These are phyloP conservation scores for Donacobius atricapilla DNA, from an alignment of 2,113 vertebrate genomes.

Conservation along the genomic window DNA sequence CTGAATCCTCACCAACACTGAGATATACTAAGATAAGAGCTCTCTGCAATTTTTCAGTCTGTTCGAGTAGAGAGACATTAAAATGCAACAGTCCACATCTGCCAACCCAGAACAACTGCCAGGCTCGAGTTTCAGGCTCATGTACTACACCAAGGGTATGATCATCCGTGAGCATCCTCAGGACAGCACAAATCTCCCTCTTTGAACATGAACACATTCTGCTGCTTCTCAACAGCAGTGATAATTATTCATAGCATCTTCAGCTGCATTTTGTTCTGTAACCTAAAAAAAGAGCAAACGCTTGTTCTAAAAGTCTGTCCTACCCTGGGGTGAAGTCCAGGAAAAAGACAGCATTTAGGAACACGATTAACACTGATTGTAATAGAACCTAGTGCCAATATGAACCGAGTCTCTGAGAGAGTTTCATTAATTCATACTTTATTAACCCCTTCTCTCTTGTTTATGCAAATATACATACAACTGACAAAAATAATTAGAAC, in stretches of 20 bases:
- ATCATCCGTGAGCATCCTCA: background rate
- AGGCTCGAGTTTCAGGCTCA: background rate
- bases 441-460: background rate
- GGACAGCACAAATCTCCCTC: background rate
- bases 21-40: background rate
- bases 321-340: background rate
- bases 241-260: background rate
- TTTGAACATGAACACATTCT: background rate
- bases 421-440: background rate
- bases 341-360: background rate
- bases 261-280: background rate
- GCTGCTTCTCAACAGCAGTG: background rate
- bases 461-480: background rate
- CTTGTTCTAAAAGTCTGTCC: background rate
- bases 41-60: background rate
- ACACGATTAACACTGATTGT: fast-evolving
- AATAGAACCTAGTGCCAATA: background rate
- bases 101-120: background rate
- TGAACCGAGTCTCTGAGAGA: background rate
- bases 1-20: background rate
- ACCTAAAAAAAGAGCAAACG: background rate
- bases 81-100: background rate
- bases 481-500: background rate
- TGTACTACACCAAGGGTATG: background rate
- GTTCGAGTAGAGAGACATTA: background rate